Evolutionary conservation across 2,888 invertebrate genomes (phyloP).

Genomic region (Thymelicus acteon): DNA sequence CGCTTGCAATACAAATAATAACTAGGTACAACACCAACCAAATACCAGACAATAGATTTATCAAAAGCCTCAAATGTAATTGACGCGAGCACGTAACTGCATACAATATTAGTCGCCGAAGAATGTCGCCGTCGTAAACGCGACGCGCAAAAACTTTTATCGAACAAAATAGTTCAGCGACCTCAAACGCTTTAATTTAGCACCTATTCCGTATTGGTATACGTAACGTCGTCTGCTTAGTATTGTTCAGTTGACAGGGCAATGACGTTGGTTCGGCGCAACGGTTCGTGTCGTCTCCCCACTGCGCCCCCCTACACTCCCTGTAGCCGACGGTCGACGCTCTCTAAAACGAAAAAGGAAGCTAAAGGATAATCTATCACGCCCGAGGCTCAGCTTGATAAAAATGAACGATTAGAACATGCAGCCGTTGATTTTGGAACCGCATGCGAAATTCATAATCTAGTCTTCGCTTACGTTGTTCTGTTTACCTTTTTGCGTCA

Average conservation of each 20-base stretch:
- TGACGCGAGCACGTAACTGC: slow-evolving; percentile 3
- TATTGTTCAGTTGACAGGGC: slow-evolving; percentile 84
- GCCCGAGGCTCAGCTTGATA: slow-evolving; percentile 80
- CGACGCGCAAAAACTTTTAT: slow-evolving; percentile 40
- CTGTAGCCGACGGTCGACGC: slow-evolving; percentile 80
- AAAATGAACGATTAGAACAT: slow-evolving; percentile 81
- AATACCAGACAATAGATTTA: slow-evolving; percentile 2
- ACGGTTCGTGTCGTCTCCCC: slow-evolving; percentile 52
- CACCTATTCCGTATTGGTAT: slow-evolving; percentile 71
- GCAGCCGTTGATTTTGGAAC: slow-evolving; percentile 71
- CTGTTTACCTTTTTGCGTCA: slow-evolving; percentile 16
- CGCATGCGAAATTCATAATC: slow-evolving; percentile 37
- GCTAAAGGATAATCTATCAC: slow-evolving; percentile 83
- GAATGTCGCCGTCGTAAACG: slow-evolving; percentile 33
- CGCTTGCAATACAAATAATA: no score
- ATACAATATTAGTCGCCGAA: not conserved
- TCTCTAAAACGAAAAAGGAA: slow-evolving; percentile 82
- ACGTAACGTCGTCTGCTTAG: slow-evolving; percentile 80
- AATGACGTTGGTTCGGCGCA: slow-evolving; percentile 75
- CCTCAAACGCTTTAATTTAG: slow-evolving; percentile 56
- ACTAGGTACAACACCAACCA: not conserved
- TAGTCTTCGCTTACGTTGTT: not conserved
- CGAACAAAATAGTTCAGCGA: slow-evolving; percentile 61
- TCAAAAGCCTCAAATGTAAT: slow-evolving; percentile 2
- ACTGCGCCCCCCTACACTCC: slow-evolving; percentile 61